Conservation (phyloP, 2,113 vertebrate species). For the Urocynchramus pylzowi region DNA sequence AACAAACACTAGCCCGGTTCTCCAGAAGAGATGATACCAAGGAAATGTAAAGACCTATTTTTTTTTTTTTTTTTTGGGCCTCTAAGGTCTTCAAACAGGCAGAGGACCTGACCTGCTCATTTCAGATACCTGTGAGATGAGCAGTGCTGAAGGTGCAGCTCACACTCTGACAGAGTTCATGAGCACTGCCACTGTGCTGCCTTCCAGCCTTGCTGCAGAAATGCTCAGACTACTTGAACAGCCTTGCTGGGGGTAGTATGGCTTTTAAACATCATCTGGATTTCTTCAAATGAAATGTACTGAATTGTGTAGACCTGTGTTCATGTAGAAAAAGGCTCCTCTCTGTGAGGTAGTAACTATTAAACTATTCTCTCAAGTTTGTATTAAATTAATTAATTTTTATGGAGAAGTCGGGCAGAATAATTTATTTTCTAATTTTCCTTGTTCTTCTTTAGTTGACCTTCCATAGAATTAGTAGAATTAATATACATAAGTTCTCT, state of each 20-base stretch:
- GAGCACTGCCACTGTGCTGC: not conserved
- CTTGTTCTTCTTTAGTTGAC: not conserved
- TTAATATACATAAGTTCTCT: not conserved
- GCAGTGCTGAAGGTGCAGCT: not conserved
- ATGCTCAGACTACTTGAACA: accelerated
- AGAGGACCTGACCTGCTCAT: not conserved
- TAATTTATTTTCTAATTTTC: not conserved
- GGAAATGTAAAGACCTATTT: not conserved
- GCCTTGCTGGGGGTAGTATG: not conserved
- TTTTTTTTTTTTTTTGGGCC: accelerated
- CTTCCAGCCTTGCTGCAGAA: not conserved
- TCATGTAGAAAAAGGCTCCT: not conserved
- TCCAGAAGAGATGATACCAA: not conserved
- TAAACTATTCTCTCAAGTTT: not conserved
- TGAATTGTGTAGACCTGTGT: not conserved
- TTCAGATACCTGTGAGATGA: not conserved
- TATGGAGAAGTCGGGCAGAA: not conserved
- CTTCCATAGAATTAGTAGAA: not conserved
- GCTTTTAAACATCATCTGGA: not conserved
- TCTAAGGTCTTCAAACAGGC: not conserved
- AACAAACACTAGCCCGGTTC: not conserved
- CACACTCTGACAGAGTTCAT: not conserved
- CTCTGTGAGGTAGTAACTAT: not conserved
- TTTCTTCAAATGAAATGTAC: not conserved
- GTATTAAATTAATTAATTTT: not conserved